phyloP scores from a whole-genome alignment of 2,888 invertebrate genomes.

The Tupiocoris notatus region DNA sequence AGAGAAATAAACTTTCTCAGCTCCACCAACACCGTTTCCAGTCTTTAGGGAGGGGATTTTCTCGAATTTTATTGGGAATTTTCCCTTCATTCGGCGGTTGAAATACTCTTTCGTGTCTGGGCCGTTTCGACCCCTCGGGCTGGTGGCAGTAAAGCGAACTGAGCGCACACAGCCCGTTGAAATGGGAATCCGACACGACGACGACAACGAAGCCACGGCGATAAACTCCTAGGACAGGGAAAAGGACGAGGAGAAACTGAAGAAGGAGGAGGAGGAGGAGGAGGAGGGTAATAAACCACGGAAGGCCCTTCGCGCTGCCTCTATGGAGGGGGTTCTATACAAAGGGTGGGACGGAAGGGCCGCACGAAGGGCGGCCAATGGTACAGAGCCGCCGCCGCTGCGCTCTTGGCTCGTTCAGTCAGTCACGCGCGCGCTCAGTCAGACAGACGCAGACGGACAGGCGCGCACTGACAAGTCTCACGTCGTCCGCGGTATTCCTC shows the following conservation, averaged over 20 bases:
- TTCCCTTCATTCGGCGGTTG: slow-evolving; percentile 13
- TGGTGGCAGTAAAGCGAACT: slow-evolving; percentile 19
- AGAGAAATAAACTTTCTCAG: slow-evolving; percentile 22
- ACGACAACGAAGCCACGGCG: not conserved
- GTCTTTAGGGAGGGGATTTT: not conserved
- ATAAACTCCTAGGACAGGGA: slow-evolving; percentile 14
- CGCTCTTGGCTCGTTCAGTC: not conserved
- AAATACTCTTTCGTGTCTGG: slow-evolving; percentile 6
- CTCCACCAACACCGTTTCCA: not conserved
- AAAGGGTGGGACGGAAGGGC: slow-evolving; percentile 11
- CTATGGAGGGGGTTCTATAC: not conserved
- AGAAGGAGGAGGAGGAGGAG: slow-evolving; percentile 4
- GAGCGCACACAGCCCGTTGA: slow-evolving; percentile 11
- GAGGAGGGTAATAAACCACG: slow-evolving; percentile 30
- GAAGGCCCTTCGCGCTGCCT: slow-evolving; percentile 21
- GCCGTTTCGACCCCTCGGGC: not conserved
- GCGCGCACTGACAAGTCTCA: not conserved
- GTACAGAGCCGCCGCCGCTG: not conserved
- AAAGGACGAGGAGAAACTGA: no score
- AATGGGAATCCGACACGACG: slow-evolving; percentile 23
- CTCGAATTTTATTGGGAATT: slow-evolving; percentile 23
- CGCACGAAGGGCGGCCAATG: not conserved
- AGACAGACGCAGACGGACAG: not conserved
- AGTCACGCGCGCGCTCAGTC: not conserved
- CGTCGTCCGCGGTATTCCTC: no score